Percentiles rank a stretch among this genome's conserved stretches.
Evolutionary conservation across 2,888 invertebrate species (phyloP).

Genomic region (Ichneumoninae sp.): DNA sequence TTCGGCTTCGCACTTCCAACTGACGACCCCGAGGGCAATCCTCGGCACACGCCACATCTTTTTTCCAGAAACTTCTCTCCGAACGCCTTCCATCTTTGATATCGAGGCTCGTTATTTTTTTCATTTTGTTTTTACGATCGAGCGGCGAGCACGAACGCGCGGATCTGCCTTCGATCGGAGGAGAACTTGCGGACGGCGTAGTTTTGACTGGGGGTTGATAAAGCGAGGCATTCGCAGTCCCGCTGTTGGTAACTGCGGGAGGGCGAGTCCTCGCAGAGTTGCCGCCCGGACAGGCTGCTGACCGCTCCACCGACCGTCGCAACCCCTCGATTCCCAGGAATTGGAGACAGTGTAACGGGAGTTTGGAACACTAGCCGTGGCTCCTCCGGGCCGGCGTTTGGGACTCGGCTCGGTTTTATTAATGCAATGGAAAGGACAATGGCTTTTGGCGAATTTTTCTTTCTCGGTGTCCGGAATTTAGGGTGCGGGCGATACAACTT

Average conservation of each 20-base stretch:
- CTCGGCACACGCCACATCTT: conserved; percentile 51
- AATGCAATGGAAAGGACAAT: neutral
- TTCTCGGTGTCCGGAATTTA: neutral
- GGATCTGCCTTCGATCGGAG: no score
- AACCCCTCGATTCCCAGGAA: conserved; percentile 25
- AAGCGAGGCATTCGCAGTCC: conserved; percentile 8
- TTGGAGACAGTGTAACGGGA: conserved; percentile 4
- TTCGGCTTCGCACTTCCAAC: conserved; percentile 24
- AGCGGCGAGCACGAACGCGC: no score
- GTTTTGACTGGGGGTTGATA: conserved; percentile 32
- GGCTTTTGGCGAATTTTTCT: neutral
- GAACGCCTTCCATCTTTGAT: neutral
- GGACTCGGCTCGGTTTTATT: neutral
- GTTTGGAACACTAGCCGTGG: neutral
- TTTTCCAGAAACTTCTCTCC: conserved; percentile 47
- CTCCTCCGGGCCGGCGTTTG: neutral
- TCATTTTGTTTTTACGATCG: neutral
- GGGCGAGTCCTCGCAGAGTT: conserved; percentile 6
- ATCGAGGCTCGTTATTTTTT: neutral
- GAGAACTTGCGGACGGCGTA: no score
- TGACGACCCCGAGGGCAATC: conserved; percentile 40
- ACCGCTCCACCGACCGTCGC: conserved; percentile 51
- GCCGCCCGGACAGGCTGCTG: conserved; percentile 2
- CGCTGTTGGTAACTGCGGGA: conserved; percentile 34
- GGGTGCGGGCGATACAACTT: neutral